Base-by-base conservation (phyloP, 2,888 invertebrate genomes). In the Bhutanitis thaidina region DNA sequence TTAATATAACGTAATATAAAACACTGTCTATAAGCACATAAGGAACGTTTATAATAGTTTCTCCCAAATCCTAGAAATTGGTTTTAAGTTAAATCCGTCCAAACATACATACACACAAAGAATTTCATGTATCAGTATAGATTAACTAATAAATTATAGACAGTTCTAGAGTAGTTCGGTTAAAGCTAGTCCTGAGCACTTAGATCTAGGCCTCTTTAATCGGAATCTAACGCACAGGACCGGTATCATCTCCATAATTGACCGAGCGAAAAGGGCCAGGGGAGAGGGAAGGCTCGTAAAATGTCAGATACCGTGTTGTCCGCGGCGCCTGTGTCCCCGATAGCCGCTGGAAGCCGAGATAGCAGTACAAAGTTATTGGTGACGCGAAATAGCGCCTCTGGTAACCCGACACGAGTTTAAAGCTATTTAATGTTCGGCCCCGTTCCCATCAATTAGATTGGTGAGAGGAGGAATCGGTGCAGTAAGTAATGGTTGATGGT, bases 271-370 rank as follows among this genome's bases (percentile, higher is more conserved):
- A 16, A 40, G 29, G 13, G 29, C 16, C 4, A 12, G 29, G 36
- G 58, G 20, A 3, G 5, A 20, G 53, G 62, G 59, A 56, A 58
- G 53, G 69, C 64, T 76, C 77, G 76, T 77, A 77, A 76, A 76
- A 58, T 66, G 74, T 67, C 71, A 66, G 77, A 77, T 76, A 76
- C 69, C 54, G 57, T 54, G 67, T 65, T 65, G 59, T 65, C 61
- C 58, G 69, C 65, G 69, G 64, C 61, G 61, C 66, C 65, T 65
- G 53, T 61, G 65, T 58, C 54, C 61, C 51, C 59, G 70, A 71
- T 67, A 67, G 57, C 58, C 54, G 64, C 61, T 51, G 60, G 60
- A 44, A 59, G 57, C 53, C 48, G 45, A 53, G 59, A 57, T 55
- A 55, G 47, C 49, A 13, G 53, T 1, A 12, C 14, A 7, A 30